phyloP scores from a whole-genome alignment of 2,113 vertebrate genomes.

The Psilopogon haemacephalus region DNA sequence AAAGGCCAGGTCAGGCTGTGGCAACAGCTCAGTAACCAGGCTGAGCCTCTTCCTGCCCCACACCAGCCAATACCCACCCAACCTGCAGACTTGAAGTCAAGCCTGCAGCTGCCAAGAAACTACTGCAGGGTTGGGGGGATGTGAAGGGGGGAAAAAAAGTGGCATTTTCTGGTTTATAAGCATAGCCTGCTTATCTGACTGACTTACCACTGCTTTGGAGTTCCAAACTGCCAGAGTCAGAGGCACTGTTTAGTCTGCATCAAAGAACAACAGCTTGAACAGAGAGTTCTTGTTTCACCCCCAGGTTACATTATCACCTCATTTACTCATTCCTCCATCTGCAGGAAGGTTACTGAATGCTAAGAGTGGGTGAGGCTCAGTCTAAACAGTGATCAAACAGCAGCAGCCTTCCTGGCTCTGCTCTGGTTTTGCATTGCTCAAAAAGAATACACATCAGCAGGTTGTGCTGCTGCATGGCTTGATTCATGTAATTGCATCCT shows the following conservation, averaged over 20 bases:
- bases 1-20: neutral
- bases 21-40: no score
- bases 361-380: neutral
- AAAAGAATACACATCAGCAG: neutral
- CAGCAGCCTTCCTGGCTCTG: neutral
- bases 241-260: neutral
- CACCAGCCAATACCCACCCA: neutral
- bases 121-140: neutral
- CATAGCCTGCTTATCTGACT: neutral
- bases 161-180: neutral
- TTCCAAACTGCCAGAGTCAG: neutral
- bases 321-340: neutral
- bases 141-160: rapidly evolving
- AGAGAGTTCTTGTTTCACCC: neutral
- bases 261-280: neutral
- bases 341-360: neutral
- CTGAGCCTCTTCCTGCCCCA: neutral
- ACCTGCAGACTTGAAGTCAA: neutral
- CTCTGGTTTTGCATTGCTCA: neutral
- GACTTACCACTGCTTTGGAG: rapidly evolving
- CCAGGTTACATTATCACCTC: neutral
- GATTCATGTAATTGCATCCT: neutral
- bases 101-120: neutral
- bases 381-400: neutral
- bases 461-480: neutral